Evolutionary conservation across 2,113 vertebrate species (phyloP).

Genomic region (Acrocephalus arundinaceus): DNA sequence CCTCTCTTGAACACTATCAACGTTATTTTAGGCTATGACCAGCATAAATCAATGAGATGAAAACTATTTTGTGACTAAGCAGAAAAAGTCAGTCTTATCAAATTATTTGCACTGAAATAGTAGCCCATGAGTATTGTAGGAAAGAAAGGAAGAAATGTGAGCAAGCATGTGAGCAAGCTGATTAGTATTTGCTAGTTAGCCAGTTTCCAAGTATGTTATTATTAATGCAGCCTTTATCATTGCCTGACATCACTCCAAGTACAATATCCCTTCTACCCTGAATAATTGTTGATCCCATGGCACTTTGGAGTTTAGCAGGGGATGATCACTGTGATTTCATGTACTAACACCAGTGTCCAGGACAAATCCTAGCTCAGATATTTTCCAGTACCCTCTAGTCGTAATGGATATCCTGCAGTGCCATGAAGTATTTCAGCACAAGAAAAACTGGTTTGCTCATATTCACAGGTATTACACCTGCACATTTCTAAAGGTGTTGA

Average conservation of each 20-base stretch:
- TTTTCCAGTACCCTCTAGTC: not conserved
- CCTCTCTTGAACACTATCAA: not conserved
- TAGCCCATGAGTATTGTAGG: not conserved
- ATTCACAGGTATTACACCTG: not conserved
- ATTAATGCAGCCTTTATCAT: not conserved
- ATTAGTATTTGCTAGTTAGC: not conserved
- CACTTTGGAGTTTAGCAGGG: not conserved
- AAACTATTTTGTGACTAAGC: not conserved
- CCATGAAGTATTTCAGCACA: not conserved
- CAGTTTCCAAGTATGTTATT: not conserved
- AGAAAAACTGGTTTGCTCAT: not conserved
- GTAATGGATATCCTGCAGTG: not conserved
- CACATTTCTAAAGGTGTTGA: not conserved
- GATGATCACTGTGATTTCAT: not conserved
- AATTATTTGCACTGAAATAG: not conserved
- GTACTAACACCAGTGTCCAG: not conserved
- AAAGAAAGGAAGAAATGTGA: not conserved
- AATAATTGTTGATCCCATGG: not conserved
- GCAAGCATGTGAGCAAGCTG: not conserved
- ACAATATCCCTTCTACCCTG: not conserved
- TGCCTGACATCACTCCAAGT: rapidly evolving
- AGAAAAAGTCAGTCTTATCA: not conserved
- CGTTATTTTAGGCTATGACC: rapidly evolving
- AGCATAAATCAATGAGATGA: not conserved
- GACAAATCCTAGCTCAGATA: not conserved